A percentile compares a stretch with the other conserved stretches of the same genome.
phyloP scores from a whole-genome alignment of 1,140 invertebrate species.

The Drosophila pallidifrons region DNA sequence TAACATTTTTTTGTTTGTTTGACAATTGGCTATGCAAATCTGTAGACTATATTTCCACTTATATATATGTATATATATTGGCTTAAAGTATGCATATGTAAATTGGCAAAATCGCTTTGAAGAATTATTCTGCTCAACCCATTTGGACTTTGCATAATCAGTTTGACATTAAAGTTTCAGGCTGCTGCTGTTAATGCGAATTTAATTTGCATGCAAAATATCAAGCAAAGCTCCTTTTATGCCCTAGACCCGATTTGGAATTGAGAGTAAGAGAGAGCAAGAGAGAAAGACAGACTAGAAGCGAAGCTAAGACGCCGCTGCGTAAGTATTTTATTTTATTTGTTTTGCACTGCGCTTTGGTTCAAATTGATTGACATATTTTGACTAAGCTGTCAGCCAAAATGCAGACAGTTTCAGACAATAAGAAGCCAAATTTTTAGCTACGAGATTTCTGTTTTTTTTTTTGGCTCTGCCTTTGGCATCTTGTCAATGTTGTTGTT shows the following conservation, averaged over 20 bases:
- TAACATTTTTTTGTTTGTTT: slow-evolving; percentile 1
- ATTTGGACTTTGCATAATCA: slow-evolving; percentile 70
- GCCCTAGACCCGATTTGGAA: slow-evolving; percentile 21
- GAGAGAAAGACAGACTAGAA: background rate
- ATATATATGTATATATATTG: background rate
- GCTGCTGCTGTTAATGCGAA: slow-evolving; percentile 55
- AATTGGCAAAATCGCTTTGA: slow-evolving; percentile 51
- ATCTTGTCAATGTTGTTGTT: slow-evolving; percentile 33
- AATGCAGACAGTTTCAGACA: slow-evolving; percentile 50
- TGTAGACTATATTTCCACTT: slow-evolving; percentile 9
- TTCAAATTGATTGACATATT: slow-evolving; percentile 74
- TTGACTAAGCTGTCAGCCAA: slow-evolving; percentile 75
- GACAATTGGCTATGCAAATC: slow-evolving; percentile 23
- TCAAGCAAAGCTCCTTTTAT: slow-evolving; percentile 32
- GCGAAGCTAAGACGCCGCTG: slow-evolving; percentile 20
- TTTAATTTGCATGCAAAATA: slow-evolving; percentile 75
- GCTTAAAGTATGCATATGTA: slow-evolving; percentile 53
- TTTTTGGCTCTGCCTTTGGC: slow-evolving; percentile 50
- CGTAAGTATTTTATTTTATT: slow-evolving; percentile 49
- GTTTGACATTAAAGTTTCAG: slow-evolving; percentile 62
- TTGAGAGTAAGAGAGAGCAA: background rate
- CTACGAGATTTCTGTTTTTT: slow-evolving; percentile 44
- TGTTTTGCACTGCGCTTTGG: slow-evolving; percentile 40
- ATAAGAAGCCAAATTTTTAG: slow-evolving; percentile 42
- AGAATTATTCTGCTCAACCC: slow-evolving; percentile 43